A percentile compares a stretch with the other conserved stretches of the same genome.
These are phyloP conservation scores for Mesembrinibis cayennensis DNA, from an alignment of 2,113 vertebrate genomes.

Conservation along the genomic window DNA sequence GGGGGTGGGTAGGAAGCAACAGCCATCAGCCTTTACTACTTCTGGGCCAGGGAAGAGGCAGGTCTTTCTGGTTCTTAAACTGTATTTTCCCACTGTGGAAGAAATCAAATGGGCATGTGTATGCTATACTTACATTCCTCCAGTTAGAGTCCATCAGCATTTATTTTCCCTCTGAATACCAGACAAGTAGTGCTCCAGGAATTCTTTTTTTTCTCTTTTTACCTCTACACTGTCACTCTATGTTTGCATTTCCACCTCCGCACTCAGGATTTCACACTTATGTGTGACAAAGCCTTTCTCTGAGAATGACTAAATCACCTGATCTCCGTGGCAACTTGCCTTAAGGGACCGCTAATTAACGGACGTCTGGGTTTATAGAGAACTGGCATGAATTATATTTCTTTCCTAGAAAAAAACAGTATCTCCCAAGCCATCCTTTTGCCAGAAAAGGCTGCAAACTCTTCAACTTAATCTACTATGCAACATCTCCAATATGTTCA, in stretches of 20 bases:
- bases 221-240: background rate
- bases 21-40: background rate
- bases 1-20: background rate
- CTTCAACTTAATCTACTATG: background rate
- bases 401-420: background rate
- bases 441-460: background rate
- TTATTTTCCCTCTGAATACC: background rate
- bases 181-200: background rate
- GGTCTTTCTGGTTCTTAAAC: background rate
- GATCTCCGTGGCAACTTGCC: background rate
- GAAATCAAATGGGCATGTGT: background rate
- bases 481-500: background rate
- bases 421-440: background rate
- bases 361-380: background rate
- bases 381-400: background rate
- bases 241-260: background rate
- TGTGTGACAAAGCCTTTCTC: background rate
- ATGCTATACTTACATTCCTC: background rate
- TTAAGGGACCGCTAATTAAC: background rate
- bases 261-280: background rate
- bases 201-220: background rate
- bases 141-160: background rate
- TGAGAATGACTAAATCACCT: background rate
- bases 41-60: background rate
- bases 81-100: background rate